phyloP scores from a whole-genome alignment of 2,797 vertebrate genomes.

The Phalanger gymnotis region DNA sequence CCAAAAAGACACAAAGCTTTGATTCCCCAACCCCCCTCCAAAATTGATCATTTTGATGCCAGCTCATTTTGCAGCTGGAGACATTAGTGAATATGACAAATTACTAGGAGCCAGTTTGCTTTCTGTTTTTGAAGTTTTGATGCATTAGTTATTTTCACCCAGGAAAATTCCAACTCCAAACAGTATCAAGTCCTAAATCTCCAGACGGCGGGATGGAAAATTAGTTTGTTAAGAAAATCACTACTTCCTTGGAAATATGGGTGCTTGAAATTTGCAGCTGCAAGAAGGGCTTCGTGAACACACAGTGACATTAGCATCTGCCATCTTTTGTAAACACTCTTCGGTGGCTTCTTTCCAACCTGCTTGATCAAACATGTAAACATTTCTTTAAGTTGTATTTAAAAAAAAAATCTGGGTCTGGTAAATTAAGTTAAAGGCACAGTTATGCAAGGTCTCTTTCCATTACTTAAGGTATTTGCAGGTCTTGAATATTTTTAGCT shows the following conservation, averaged over 20 bases:
- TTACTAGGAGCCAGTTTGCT: constrained; percentile 72
- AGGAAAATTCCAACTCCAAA: constrained; percentile 40
- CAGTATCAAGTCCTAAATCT: constrained; percentile 68
- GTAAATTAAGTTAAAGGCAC: constrained; percentile 53
- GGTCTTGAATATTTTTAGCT: constrained; percentile 31
- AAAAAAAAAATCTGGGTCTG: neutral
- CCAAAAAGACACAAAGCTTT: constrained; percentile 56
- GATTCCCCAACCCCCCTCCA: constrained; percentile 1
- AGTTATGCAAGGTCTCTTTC: neutral
- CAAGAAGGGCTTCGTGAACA: neutral
- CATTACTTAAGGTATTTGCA: constrained; percentile 42
- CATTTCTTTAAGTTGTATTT: constrained; percentile 44
- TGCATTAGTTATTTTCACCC: constrained; percentile 65
- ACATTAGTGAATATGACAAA: constrained; percentile 82
- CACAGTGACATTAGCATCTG: neutral
- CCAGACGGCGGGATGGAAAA: constrained; percentile 64
- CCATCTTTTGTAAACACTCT: constrained; percentile 51
- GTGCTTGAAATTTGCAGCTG: neutral
- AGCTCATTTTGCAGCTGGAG: constrained; percentile 75
- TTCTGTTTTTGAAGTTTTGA: constrained; percentile 66
- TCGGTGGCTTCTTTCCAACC: neutral
- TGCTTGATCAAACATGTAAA: constrained; percentile 5
- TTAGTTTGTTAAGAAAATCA: constrained; percentile 67
- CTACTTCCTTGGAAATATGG: constrained; percentile 70
- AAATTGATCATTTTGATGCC: constrained; percentile 81